A percentile compares a stretch with the other conserved stretches of the same genome.
Evolutionary conservation across 2,888 invertebrate species (phyloP).

Genomic region (Bibio marci): DNA sequence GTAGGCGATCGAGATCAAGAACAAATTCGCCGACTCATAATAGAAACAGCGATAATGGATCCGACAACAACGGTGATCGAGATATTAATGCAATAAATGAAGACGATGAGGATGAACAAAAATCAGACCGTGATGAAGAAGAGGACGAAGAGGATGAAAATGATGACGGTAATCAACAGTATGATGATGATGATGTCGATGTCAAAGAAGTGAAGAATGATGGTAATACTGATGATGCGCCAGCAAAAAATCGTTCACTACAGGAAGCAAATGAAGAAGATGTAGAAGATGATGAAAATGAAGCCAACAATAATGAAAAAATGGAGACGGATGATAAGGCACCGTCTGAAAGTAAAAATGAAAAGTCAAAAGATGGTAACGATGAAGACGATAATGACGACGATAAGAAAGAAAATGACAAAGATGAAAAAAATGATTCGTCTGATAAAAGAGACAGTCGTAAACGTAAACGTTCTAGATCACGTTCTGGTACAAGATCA

Average conservation of each 20-base stretch:
- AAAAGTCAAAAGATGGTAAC: background rate
- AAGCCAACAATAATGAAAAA: background rate
- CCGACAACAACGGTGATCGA: too few species aligned
- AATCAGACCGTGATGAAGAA: constrained; percentile 8
- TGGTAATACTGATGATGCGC: background rate
- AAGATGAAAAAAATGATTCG: constrained; percentile 9
- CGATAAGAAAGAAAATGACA: constrained; percentile 10
- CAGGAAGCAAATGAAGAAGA: background rate
- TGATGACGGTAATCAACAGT: constrained; percentile 7
- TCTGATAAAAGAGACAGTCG: constrained; percentile 11
- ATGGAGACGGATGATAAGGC: background rate
- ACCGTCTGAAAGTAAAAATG: background rate
- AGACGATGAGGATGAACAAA: constrained; percentile 17
- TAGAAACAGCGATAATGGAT: too few species aligned
- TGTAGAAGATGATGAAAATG: constrained; percentile 6
- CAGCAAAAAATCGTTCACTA: background rate
- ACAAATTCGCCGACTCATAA: background rate
- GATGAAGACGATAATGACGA: constrained; percentile 9
- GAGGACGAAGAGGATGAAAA: constrained; percentile 3
- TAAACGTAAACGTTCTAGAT: constrained; percentile 13
- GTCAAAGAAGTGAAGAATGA: constrained; percentile 12
- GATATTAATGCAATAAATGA: background rate
- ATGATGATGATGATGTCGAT: constrained; percentile 10
- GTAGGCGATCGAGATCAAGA: background rate
- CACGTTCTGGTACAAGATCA: constrained; percentile 14